Evolutionary conservation across 1,140 invertebrate genomes (phyloP).

Genomic region (Venustaconcha ellipsiformis): DNA sequence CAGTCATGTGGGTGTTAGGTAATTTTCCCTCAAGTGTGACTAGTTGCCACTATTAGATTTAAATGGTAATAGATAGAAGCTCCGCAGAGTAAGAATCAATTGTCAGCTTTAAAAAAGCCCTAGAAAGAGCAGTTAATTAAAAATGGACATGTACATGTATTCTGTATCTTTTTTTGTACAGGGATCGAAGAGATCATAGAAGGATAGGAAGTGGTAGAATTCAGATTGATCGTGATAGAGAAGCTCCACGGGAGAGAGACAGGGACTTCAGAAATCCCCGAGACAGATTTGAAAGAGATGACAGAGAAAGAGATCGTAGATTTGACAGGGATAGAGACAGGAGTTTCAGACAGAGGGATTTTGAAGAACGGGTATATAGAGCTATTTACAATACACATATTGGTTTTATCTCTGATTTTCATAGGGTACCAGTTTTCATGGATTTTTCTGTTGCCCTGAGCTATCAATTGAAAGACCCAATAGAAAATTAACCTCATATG

Average conservation of each 20-base stretch:
- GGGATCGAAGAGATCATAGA: conserved; percentile 62
- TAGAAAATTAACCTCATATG: too few species aligned
- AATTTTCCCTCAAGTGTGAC: neutral
- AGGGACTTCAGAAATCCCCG: conserved; percentile 34
- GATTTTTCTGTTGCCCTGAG: too few species aligned
- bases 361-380: conserved; percentile 26
- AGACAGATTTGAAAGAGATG: conserved; percentile 53
- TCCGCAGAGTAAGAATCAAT: neutral
- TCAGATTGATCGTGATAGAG: conserved; percentile 76
- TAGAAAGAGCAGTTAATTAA: too few species aligned
- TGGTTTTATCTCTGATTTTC: too few species aligned
- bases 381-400: too few species aligned
- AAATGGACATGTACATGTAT: too few species aligned
- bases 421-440: too few species aligned
- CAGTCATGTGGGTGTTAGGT: too few species aligned
- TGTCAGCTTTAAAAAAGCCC: neutral
- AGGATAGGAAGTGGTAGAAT: conserved; percentile 85
- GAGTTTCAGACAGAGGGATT: conserved; percentile 16
- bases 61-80: neutral
- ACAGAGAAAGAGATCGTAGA: conserved; percentile 43
- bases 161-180: too few species aligned
- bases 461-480: too few species aligned
- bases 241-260: conserved; percentile 63
- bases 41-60: neutral
- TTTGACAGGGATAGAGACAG: conserved; percentile 42